Percentiles rank a stretch among this genome's conserved stretches.
These are phyloP conservation scores for Luehdorfia chinensis DNA, from an alignment of 1,140 invertebrate genomes.

Conservation along the genomic window DNA sequence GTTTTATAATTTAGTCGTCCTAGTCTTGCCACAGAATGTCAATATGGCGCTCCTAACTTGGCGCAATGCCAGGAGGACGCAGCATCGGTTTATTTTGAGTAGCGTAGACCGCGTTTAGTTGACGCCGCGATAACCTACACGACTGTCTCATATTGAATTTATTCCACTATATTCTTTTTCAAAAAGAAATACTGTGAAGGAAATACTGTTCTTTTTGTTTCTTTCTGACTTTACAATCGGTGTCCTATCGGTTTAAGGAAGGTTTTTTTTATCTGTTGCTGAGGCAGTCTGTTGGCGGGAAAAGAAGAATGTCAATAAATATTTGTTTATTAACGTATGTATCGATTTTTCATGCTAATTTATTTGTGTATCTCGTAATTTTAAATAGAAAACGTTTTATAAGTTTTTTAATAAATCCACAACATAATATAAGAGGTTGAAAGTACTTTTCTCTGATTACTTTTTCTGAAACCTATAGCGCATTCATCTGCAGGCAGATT, in stretches of 20 bases:
- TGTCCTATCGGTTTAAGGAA: too few species aligned
- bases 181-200: slow-evolving; percentile 6
- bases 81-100: slow-evolving; percentile 42
- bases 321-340: neutral
- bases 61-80: slow-evolving; percentile 27
- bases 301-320: slow-evolving; percentile 10
- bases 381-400: too few species aligned
- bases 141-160: slow-evolving; percentile 47
- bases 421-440: too few species aligned
- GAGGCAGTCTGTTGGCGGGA: neutral
- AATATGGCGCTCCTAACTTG: slow-evolving; percentile 23
- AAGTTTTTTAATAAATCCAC: too few species aligned
- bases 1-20: slow-evolving; percentile 13
- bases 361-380: too few species aligned
- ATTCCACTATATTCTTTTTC: slow-evolving; percentile 20
- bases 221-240: too few species aligned
- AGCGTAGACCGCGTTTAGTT: slow-evolving; percentile 41
- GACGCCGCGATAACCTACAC: slow-evolving; percentile 54
- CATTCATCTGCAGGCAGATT: too few species aligned
- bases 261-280: too few species aligned
- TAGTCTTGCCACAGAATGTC: slow-evolving; percentile 1
- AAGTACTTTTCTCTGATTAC: too few species aligned
- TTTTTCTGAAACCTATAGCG: too few species aligned
- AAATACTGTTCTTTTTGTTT: neutral
- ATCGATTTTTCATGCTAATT: neutral